Percentiles rank a stretch among this genome's conserved stretches.
phyloP scores from a whole-genome alignment of 2,888 invertebrate genomes.

The Sinohyriopsis cumingii region DNA sequence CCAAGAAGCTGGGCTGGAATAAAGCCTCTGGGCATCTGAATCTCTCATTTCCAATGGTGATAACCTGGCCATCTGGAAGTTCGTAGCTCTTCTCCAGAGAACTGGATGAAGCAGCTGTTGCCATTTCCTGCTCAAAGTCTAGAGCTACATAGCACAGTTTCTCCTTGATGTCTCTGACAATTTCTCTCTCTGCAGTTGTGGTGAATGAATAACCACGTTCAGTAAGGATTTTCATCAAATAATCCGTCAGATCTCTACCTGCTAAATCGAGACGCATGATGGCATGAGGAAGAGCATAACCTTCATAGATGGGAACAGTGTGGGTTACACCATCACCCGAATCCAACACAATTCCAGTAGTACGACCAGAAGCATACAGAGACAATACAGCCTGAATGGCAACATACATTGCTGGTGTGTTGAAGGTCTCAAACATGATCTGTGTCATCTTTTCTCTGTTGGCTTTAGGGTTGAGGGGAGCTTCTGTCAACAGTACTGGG shows the following conservation, averaged over 20 bases:
- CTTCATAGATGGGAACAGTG: constrained; percentile 84
- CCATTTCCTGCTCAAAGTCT: constrained; percentile 95
- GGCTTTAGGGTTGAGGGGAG: constrained; percentile 93
- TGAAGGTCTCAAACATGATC: constrained; percentile 75
- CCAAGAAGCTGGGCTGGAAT: constrained; percentile 70
- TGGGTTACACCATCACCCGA: constrained; percentile 94
- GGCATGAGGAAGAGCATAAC: constrained; percentile 73
- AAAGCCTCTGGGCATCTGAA: constrained; percentile 68
- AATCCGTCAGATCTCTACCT: constrained; percentile 65
- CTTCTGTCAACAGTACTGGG: constrained; percentile 87
- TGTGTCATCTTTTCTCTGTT: constrained; percentile 95
- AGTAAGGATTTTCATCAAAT: constrained; percentile 74
- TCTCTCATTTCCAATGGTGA: constrained; percentile 29
- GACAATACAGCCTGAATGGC: constrained; percentile 95
- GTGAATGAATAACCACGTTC: constrained; percentile 73
- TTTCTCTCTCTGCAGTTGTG: constrained; percentile 80
- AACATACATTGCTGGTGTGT: constrained; percentile 90
- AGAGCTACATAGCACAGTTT: constrained; percentile 90
- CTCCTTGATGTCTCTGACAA: constrained; percentile 95
- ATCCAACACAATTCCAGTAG: constrained; percentile 93
- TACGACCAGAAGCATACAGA: constrained; percentile 93
- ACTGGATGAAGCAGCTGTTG: constrained; percentile 21
- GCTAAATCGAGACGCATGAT: constrained; percentile 48
- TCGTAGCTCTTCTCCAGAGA: constrained; percentile 36
- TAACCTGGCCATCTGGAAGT: constrained; percentile 46